Percentiles rank a stretch among this genome's conserved stretches.
These are phyloP conservation scores for Aphelocoma californica DNA, from an alignment of 2,797 vertebrate species.

Conservation along the genomic window DNA sequence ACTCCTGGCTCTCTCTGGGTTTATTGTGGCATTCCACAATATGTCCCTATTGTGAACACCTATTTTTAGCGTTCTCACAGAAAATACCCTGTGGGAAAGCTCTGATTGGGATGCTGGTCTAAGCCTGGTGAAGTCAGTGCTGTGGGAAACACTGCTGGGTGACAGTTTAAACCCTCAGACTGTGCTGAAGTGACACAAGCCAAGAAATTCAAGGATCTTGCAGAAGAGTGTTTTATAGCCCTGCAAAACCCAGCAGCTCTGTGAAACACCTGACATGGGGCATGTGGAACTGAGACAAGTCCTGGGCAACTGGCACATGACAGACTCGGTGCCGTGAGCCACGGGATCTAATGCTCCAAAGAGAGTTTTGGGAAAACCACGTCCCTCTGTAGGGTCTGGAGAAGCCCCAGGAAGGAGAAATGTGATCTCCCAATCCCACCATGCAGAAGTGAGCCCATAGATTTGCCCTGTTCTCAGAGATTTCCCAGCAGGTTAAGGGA, in stretches of 20 bases:
- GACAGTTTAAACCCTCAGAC: neutral
- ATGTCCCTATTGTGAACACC: neutral
- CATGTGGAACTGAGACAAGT: neutral
- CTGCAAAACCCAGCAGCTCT: neutral
- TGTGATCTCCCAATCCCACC: neutral
- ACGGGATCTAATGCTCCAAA: neutral
- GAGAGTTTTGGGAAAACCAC: neutral
- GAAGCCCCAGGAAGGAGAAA: neutral
- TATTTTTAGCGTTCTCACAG: neutral
- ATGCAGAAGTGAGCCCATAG: neutral
- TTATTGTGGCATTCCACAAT: neutral
- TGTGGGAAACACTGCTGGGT: neutral
- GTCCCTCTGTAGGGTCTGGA: neutral
- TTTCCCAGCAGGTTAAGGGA: neutral
- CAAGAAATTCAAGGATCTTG: neutral
- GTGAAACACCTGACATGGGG: neutral
- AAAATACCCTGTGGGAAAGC: neutral
- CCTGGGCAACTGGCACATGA: neutral
- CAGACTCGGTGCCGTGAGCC: neutral
- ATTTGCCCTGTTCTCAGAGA: neutral
- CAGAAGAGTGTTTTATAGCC: neutral
- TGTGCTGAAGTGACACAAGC: neutral
- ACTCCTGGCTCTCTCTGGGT: neutral
- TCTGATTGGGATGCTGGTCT: neutral
- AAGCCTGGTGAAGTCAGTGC: neutral